Conservation (phyloP, 2,113 vertebrate species). For the cattle (Bos taurus) region DNA sequence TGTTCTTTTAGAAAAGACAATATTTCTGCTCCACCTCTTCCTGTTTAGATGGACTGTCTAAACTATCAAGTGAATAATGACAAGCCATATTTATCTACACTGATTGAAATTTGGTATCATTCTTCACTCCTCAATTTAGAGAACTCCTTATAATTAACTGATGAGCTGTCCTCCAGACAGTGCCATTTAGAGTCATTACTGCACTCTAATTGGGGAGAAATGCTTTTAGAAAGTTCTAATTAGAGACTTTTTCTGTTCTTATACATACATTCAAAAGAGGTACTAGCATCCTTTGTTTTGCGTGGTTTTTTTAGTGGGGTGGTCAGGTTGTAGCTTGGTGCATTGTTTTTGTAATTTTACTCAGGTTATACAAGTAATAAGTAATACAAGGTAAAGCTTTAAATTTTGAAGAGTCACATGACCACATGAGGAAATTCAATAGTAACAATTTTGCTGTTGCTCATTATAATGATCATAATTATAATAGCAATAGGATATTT, state of each 20-base stretch:
- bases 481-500: neutral
- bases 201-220: conserved; percentile 61
- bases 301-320: accelerated
- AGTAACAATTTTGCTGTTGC: neutral
- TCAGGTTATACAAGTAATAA: neutral
- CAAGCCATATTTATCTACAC: conserved; percentile 42
- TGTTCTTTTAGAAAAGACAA: conserved; percentile 1
- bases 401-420: neutral
- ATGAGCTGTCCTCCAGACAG: conserved; percentile 61
- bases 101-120: conserved; percentile 53
- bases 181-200: conserved; percentile 61
- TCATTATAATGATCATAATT: neutral
- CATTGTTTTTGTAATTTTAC: conserved; percentile 1
- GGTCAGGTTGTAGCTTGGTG: neutral
- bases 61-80: conserved; percentile 66
- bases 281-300: neutral
- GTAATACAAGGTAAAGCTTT: neutral
- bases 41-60: conserved; percentile 47
- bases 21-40: conserved; percentile 64
- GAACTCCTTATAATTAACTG: conserved; percentile 59
- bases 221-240: conserved; percentile 62
- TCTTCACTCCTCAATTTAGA: conserved; percentile 58
- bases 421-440: neutral
- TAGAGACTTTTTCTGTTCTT: conserved; percentile 50
- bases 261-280: conserved; percentile 22